Conservation (phyloP, 2,888 invertebrate genomes). For the Toxonevra muliebris region DNA sequence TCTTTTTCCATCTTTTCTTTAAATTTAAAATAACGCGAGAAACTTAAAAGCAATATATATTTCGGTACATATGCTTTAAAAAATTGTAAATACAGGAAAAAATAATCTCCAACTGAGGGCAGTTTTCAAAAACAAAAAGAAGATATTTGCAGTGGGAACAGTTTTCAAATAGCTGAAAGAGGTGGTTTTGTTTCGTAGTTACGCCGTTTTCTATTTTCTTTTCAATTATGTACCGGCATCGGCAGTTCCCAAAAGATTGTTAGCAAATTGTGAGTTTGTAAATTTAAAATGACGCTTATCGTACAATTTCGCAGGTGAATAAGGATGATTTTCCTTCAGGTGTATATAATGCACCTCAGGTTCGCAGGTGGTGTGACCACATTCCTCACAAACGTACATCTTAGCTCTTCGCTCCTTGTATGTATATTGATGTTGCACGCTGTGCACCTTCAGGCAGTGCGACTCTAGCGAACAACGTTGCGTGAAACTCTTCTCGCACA, state of each 20-base stretch:
- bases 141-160: constrained; percentile 1
- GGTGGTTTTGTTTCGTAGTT: neutral
- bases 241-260: constrained; percentile 81
- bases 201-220: neutral
- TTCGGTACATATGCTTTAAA: constrained; percentile 16
- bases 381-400: constrained; percentile 99
- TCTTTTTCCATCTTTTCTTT: neutral
- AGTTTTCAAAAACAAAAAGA: constrained; percentile 52
- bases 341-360: constrained; percentile 96
- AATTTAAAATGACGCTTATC: constrained; percentile 98
- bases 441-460: constrained; percentile 97
- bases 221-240: constrained; percentile 73
- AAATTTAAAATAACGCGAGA: no score
- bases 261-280: constrained; percentile 93
- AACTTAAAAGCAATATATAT: no score
- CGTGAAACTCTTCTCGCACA: constrained; percentile 99
- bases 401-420: constrained; percentile 98
- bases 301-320: constrained; percentile 96
- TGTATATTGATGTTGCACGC: constrained; percentile 94
- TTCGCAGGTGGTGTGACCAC: constrained; percentile 96
- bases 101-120: constrained; percentile 54
- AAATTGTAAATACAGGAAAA: constrained; percentile 33
- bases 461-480: constrained; percentile 99
- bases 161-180: neutral
- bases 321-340: constrained; percentile 93